A percentile compares a stretch with the other conserved stretches of the same genome.
phyloP scores from a whole-genome alignment of 2,113 vertebrate genomes.

The Dinomys branickii region DNA sequence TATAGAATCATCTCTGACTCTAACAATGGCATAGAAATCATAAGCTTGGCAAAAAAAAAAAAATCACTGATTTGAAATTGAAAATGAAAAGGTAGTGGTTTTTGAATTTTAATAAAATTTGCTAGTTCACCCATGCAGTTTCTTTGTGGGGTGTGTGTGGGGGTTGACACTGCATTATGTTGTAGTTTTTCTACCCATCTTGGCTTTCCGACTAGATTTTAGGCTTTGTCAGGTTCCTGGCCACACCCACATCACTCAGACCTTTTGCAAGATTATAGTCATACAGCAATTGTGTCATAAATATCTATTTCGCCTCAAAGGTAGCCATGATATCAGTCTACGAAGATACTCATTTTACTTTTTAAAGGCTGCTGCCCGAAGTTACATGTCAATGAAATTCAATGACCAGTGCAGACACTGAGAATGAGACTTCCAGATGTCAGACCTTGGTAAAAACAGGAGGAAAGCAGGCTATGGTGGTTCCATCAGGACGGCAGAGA shows the following conservation, averaged over 20 bases:
- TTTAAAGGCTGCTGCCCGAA: background rate
- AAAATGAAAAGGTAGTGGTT: background rate
- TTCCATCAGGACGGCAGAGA: conserved; percentile 86
- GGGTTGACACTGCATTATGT: background rate
- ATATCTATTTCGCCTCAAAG: background rate
- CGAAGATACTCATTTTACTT: background rate
- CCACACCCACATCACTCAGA: background rate
- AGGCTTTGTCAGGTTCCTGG: background rate
- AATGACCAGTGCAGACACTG: background rate
- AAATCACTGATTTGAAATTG: background rate
- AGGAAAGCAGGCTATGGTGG: conserved; percentile 81
- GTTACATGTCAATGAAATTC: background rate
- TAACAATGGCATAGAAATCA: background rate
- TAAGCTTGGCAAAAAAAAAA: background rate
- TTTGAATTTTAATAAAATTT: background rate
- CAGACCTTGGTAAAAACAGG: conserved; percentile 95
- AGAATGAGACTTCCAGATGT: conserved; percentile 70
- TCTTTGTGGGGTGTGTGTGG: background rate
- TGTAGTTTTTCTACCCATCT: background rate
- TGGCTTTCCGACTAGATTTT: background rate
- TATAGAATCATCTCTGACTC: background rate
- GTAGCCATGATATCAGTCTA: background rate
- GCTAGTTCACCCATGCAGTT: background rate
- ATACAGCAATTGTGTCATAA: background rate
- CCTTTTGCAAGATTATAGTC: background rate